A percentile compares a stretch with the other conserved stretches of the same genome.
phyloP scores from a whole-genome alignment of 2,113 vertebrate species.

The Pristiophorus japonicus region DNA sequence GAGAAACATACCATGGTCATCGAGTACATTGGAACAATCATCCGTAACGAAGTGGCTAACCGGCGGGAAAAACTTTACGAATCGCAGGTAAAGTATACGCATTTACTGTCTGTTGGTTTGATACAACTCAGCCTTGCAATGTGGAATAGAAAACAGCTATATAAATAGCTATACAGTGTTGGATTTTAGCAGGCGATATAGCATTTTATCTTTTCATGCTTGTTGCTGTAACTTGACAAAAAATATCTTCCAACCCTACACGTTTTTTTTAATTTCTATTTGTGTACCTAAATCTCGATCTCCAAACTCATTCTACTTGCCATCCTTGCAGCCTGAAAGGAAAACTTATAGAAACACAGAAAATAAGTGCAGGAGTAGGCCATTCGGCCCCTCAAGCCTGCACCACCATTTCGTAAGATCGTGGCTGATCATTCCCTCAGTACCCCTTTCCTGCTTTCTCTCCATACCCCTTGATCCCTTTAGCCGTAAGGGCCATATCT shows the following conservation, averaged over 20 bases:
- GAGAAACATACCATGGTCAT: slow-evolving; percentile 99
- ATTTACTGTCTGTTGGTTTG: not conserved
- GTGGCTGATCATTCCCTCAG: too few relatives aligned
- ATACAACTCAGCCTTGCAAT: not conserved
- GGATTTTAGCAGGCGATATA: not conserved
- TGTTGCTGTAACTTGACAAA: not conserved
- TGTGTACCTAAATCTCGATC: not conserved
- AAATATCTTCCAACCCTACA: not conserved
- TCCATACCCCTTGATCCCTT: too few relatives aligned
- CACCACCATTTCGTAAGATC: too few relatives aligned
- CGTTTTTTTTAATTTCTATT: not conserved
- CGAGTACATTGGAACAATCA: slow-evolving; percentile 94
- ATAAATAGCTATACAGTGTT: not conserved
- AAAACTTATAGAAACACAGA: too few relatives aligned
- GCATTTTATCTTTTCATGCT: not conserved
- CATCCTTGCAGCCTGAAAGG: too few relatives aligned
- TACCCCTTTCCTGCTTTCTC: too few relatives aligned
- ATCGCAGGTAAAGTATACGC: slow-evolving; percentile 66
- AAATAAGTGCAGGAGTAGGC: too few relatives aligned
- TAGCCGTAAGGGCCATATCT: too few relatives aligned
- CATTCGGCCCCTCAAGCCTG: too few relatives aligned
- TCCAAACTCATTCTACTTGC: not conserved
- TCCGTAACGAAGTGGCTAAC: slow-evolving; percentile 93
- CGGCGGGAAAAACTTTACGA: slow-evolving; percentile 93
- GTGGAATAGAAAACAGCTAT: not conserved